Base-by-base conservation (phyloP, 1,140 invertebrate genomes). In the Apis mellifera region DNA sequence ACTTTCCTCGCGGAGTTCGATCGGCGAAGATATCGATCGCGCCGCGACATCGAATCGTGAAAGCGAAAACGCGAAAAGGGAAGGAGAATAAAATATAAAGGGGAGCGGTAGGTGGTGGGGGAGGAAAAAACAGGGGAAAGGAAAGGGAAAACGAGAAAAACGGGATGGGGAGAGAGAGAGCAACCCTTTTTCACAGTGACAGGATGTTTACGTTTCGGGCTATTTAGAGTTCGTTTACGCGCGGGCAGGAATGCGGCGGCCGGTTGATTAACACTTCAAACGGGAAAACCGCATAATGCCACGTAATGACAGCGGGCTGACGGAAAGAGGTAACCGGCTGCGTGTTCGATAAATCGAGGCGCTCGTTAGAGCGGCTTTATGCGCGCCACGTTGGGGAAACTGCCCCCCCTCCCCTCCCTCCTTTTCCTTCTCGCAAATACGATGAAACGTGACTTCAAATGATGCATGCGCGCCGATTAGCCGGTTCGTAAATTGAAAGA, bases 181-280 rank as follows among this genome's bases (percentile, higher is more conserved):
- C 65, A 52, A 26, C 64, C 71, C 71, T 78, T 83, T 80, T 69
- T 54, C 23, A 0, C 57, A 19, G 72, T 76, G 72, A 86, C 65
- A 79, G 78, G 15, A 62, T 83, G 78, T 88, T 90, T 85, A 84
- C 83, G 80, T 88, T 89, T 86, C 68, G 72, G 57, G 64, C 62
- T 77, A 87, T 89, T 89, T 87, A 88, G 81, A 87, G 78, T 84
- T 86, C 62, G 86, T 86, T 89, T 86, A 73, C 84, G 82, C 74
- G 64, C 71, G 75, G 57, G 23, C 57, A 32, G 78, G 84, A 76
- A 78, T 66, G 72, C 65, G 66, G 60, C 71, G 73, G 78, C 57
- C 78, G 73, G 71, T 88, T 89, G 84, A 89, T 90, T 90, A 90
- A 89, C 86, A 83, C 86, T 90, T 88, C 79, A 89, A 90, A 88